These are phyloP conservation scores for Stigmatopora nigra DNA, from an alignment of 2,113 vertebrate genomes.

Conservation along the genomic window DNA sequence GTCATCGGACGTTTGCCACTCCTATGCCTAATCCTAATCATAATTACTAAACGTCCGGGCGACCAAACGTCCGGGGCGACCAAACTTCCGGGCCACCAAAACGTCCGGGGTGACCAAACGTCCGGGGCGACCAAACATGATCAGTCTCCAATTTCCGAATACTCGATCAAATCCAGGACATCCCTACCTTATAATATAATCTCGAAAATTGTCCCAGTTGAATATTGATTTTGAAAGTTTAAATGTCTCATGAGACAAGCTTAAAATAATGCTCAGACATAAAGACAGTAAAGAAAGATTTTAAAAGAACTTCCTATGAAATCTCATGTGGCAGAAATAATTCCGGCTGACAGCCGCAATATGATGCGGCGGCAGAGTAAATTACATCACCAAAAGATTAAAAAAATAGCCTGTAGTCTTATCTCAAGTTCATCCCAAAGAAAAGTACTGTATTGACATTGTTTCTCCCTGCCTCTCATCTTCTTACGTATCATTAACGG, in stretches of 20 bases:
- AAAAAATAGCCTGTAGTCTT: slow-evolving; percentile 8
- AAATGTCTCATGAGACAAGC: neutral
- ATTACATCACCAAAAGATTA: slow-evolving; percentile 6
- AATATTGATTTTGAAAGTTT: neutral
- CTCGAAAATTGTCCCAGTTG: neutral
- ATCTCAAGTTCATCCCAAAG: slow-evolving; percentile 14
- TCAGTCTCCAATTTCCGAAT: no score
- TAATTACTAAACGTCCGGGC: no score
- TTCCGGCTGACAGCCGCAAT: slow-evolving; percentile 27
- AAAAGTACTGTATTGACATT: slow-evolving; percentile 7
- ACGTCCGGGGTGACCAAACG: no score
- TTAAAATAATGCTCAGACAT: slow-evolving; percentile 1
- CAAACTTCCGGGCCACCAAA: no score
- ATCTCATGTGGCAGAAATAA: slow-evolving; percentile 12
- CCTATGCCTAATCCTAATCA: no score
- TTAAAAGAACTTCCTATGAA: slow-evolving; percentile 1
- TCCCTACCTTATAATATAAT: no score
- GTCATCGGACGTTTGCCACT: no score
- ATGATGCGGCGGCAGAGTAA: slow-evolving; percentile 9
- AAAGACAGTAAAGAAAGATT: neutral
- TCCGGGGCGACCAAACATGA: no score
- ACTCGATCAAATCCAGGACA: no score
- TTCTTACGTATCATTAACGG: slow-evolving; percentile 19
- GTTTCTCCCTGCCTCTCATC: slow-evolving; percentile 14
- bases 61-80: no score